phyloP scores from a whole-genome alignment of 2,888 invertebrate species.

The Rhyacophila evoluta region DNA sequence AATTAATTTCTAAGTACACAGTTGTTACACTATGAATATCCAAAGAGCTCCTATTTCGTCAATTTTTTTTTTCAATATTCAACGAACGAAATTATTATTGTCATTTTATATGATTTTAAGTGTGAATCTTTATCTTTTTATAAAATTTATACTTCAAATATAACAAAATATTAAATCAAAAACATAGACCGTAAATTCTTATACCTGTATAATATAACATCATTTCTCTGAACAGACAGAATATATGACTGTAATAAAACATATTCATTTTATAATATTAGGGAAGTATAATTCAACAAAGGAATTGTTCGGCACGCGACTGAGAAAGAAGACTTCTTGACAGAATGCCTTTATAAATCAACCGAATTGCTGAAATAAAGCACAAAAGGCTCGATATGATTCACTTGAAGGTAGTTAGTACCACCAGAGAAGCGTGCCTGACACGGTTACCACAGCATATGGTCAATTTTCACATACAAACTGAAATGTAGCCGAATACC shows the following conservation, averaged over 20 bases:
- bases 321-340: background rate
- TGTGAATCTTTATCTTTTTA: too few species aligned
- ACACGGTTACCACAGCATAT: slow-evolving; percentile 33
- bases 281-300: background rate
- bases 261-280: background rate
- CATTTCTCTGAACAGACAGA: background rate
- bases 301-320: background rate
- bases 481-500: background rate
- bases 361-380: background rate
- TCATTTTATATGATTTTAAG: too few species aligned
- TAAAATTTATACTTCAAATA: too few species aligned
- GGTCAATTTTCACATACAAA: slow-evolving; percentile 50
- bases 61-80: too few species aligned
- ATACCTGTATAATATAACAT: background rate
- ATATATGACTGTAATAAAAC: background rate
- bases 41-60: too few species aligned
- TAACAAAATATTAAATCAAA: too few species aligned
- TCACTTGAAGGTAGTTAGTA: background rate
- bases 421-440: background rate
- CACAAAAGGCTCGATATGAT: background rate
- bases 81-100: too few species aligned
- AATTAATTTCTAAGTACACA: too few species aligned
- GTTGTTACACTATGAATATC: too few species aligned
- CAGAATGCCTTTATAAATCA: background rate
- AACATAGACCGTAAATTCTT: too few species aligned